Percentiles rank a stretch among this genome's conserved stretches.
Conservation (phyloP, 1,140 invertebrate species). For the Trichoplusia ni region DNA sequence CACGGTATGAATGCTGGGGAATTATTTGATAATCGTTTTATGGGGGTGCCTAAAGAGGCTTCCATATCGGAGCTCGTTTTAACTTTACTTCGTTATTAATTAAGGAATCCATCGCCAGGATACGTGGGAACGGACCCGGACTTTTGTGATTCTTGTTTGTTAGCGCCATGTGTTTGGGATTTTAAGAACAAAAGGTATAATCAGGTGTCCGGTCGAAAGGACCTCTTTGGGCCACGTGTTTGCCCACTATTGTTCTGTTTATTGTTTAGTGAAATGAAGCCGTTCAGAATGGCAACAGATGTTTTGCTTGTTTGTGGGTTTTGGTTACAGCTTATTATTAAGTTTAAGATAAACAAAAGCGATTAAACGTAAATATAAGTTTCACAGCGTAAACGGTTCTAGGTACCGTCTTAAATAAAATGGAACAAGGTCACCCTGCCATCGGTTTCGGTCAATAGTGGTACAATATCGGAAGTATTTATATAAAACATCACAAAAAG, state of each 20-base stretch:
- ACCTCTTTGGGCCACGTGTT: constrained; percentile 62
- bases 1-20: constrained; percentile 52
- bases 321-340: constrained; percentile 40
- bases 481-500: constrained; percentile 49
- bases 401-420: constrained; percentile 37
- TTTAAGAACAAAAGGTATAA: constrained; percentile 64
- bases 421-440: constrained; percentile 51
- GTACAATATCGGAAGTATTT: constrained; percentile 48
- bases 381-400: constrained; percentile 28
- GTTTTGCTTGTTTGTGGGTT: constrained; percentile 46
- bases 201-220: constrained; percentile 59
- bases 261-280: constrained; percentile 48
- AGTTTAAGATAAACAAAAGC: constrained; percentile 20
- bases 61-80: constrained; percentile 61
- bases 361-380: constrained; percentile 20
- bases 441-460: constrained; percentile 46
- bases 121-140: constrained; percentile 66
- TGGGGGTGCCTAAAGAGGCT: constrained; percentile 68
- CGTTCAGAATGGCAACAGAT: constrained; percentile 57
- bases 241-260: constrained; percentile 56
- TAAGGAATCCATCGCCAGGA: constrained; percentile 55
- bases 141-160: constrained; percentile 46
- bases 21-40: constrained; percentile 79
- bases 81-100: constrained; percentile 71
- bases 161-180: constrained; percentile 62